Percentiles rank a stretch among this genome's conserved stretches.
phyloP scores from a whole-genome alignment of 1,140 invertebrate genomes.

The Tetragonula clypearis region DNA sequence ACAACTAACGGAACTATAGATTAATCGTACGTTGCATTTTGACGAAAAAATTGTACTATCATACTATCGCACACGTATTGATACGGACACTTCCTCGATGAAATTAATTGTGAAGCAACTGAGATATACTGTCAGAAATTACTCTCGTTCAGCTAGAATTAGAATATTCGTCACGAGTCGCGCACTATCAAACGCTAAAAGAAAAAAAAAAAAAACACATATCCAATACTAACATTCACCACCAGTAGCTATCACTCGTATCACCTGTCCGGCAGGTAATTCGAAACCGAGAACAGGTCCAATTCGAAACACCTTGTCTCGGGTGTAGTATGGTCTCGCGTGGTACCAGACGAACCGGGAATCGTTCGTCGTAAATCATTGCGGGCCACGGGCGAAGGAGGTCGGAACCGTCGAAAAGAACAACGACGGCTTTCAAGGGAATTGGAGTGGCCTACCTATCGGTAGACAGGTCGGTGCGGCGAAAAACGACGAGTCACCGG shows the following conservation, averaged over 20 bases:
- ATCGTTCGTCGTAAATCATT: constrained; percentile 4
- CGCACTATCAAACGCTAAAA: no score
- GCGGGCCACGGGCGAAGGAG: not conserved
- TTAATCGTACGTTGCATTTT: no score
- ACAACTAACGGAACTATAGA: no score
- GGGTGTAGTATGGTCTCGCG: no score
- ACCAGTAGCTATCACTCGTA: not conserved
- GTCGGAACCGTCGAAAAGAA: constrained; percentile 22
- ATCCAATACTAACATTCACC: not conserved
- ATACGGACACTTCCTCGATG: no score
- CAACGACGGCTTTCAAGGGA: constrained; percentile 60
- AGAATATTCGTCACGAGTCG: no score
- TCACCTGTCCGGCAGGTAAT: not conserved
- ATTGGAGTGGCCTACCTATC: constrained; percentile 55
- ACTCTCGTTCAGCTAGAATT: no score
- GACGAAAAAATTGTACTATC: no score
- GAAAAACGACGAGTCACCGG: constrained; percentile 50
- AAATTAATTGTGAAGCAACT: no score
- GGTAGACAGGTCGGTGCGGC: constrained; percentile 23
- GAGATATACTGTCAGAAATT: no score
- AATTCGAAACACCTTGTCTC: not conserved
- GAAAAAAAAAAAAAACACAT: no score
- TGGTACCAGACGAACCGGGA: not conserved
- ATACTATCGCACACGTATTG: no score
- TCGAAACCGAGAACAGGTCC: not conserved